Base-by-base conservation (phyloP, 2,797 vertebrate species). In the Pelobates cultripes region DNA sequence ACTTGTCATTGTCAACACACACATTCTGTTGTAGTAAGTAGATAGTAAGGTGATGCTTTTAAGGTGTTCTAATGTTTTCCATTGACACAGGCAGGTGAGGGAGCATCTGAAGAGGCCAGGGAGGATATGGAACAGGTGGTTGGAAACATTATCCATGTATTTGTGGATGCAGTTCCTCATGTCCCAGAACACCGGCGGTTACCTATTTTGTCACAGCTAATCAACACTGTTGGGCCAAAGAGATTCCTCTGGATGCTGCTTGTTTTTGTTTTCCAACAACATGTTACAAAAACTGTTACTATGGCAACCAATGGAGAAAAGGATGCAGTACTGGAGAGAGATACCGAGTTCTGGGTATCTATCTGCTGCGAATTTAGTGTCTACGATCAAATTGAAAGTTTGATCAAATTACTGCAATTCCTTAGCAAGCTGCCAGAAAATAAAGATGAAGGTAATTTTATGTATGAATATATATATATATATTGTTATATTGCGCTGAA, bases 201-300 rank as follows among this genome's bases (percentile, higher is more conserved):
- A 77, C 96, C 97, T 0, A 87, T 99, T 86, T 92, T 99, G 3
- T 78, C 85, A 1, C 95, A 97, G 88, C 94, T 99, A 41, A 82
- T 96, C 13, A 84, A 85, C 7, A 98, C 96, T 0, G 90, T 98
- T 4, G 95, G 96, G 4, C 93, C 96, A 0, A 84, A 92, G 45
- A 93, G 85, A 60, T 99, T 97, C 92, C 96, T 99, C 69, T 99
- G 97, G 97, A 89, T 95, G 81, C 94, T 98, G 0, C 88, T 98
- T 75, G 88, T 93, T 17, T 91, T 99, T 51, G 89, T 98, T 2
- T 97, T 98, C 68, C 96, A 99, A 86, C 96, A 96, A 85, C 95
- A 98, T 0, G 93, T 96, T 82, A 95, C 94, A 2, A 94, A 95
- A 86, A 92, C 92, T 0, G 85, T 89, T 14, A 80, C 89, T 45